Base-by-base conservation (phyloP, 2,113 vertebrate genomes). In the Phylloscopus whistleri region DNA sequence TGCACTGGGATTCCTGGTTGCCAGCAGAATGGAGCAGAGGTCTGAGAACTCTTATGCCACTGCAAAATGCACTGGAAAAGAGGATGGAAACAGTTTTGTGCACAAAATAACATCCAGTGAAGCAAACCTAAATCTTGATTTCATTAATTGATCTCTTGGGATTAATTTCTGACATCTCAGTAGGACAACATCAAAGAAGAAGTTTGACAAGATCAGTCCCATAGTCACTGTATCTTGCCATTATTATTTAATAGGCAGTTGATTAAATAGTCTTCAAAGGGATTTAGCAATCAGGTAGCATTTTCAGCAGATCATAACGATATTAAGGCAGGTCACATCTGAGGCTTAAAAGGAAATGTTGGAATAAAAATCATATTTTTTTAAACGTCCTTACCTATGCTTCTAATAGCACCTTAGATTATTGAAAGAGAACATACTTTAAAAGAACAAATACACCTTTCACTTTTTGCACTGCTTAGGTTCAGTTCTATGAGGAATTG, bases 251-350 rank as follows among this genome's bases (percentile, higher is more conserved):
- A 85, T 35, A 79, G 51, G 33, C 64, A 80, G 55, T 90, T 91
- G 79, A 86, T 95, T 83, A 94, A 85, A 67, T 66, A 85, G 48
- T 93, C 78, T 96, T 96, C 87, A 95, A 95, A 95, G 63, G 43
- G 59, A 66, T 83, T 76, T 87, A 66, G 55, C 39, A 91, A 58
- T 49, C 59, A 93, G 63, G 31, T 74, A 55, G 59, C 67, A 77
- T 90, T 93, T 87, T 95, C 83, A 87, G 33, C 74, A 88, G 67
- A 86, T 90, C 51, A 49, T 82, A 77, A 70, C 0, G 0, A 53
- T 87, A 53, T 68, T 86, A 74, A 78, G 60, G 48, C 35, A 70
- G 35, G 55, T 84, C 23, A 90, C 13, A 55, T 91, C 44, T 67
- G 44, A 88, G 27, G n/a, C 68, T 95, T 93, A 64, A 77, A 84